Percentiles rank a stretch among this genome's conserved stretches.
These are phyloP conservation scores for Columba livia DNA, from an alignment of 2,113 vertebrate species.

Conservation along the genomic window DNA sequence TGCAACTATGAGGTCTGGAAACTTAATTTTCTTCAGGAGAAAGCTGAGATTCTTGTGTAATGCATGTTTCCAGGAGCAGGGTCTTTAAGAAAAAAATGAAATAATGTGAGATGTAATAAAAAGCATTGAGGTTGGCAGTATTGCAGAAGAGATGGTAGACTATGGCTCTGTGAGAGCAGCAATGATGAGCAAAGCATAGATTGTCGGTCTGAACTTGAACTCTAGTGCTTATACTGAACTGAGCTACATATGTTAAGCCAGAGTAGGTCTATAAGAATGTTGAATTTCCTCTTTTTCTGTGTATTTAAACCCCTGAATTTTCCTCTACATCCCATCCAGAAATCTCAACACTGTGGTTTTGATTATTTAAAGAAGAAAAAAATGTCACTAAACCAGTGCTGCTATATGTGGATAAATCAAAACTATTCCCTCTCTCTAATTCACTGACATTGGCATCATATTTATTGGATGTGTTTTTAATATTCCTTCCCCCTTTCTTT, in stretches of 20 bases:
- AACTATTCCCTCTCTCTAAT: not conserved
- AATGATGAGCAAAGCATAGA: not conserved
- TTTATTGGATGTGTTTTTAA: not conserved
- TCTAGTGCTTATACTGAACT: not conserved
- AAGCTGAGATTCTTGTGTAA: not conserved
- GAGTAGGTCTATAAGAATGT: not conserved
- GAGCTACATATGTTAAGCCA: not conserved
- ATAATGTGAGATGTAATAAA: not conserved
- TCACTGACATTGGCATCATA: not conserved
- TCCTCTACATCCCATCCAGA: not conserved
- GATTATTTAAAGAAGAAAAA: not conserved
- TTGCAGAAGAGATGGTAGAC: not conserved
- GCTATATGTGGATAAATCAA: not conserved
- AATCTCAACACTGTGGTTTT: not conserved
- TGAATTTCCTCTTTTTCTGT: not conserved
- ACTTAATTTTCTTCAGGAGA: conserved; percentile 22
- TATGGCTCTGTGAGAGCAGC: not conserved
- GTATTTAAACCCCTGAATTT: not conserved
- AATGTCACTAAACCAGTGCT: not conserved
- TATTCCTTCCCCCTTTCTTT: not conserved
- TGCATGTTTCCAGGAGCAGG: not conserved
- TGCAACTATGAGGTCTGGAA: conserved; percentile 12
- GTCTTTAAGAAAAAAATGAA: not conserved
- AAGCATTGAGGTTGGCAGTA: not conserved
- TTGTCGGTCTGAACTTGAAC: not conserved